Conservation (phyloP, 2,797 vertebrate genomes). For the Fratercula arctica region DNA sequence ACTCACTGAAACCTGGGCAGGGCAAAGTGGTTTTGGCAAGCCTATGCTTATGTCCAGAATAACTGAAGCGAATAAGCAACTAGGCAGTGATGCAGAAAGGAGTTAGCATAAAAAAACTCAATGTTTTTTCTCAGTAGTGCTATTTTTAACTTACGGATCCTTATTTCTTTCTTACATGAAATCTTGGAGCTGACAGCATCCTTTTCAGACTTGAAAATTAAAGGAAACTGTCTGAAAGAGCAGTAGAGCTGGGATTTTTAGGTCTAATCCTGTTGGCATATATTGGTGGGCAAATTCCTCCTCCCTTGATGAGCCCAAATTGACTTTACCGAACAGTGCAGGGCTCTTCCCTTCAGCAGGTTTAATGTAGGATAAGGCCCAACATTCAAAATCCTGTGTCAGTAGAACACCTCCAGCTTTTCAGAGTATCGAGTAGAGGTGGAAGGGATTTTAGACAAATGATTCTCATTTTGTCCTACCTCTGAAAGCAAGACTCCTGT, state of each 20-base stretch:
- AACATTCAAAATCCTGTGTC: background rate
- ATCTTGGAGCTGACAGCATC: conserved; percentile 31
- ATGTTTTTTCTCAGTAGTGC: rapidly evolving
- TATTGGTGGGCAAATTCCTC: background rate
- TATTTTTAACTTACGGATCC: conserved; percentile 5
- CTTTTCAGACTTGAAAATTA: conserved; percentile 2
- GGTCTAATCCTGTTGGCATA: background rate
- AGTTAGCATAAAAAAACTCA: background rate
- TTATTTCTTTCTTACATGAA: background rate
- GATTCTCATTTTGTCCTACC: background rate
- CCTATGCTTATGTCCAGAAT: background rate
- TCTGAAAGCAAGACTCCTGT: background rate
- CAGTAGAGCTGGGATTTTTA: background rate
- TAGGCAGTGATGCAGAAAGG: conserved; percentile 24
- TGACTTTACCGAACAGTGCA: background rate
- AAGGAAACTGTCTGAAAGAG: background rate
- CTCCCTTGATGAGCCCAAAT: background rate
- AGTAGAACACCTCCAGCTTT: background rate
- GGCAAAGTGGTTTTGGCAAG: conserved; percentile 43
- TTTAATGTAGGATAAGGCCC: background rate
- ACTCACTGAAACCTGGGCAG: conserved; percentile 30
- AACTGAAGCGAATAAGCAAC: background rate
- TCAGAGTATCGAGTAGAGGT: background rate
- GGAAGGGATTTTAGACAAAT: background rate
- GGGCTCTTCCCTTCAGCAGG: background rate